phyloP scores from a whole-genome alignment of 2,797 vertebrate genomes.

The Lindbergichthys nudifrons region DNA sequence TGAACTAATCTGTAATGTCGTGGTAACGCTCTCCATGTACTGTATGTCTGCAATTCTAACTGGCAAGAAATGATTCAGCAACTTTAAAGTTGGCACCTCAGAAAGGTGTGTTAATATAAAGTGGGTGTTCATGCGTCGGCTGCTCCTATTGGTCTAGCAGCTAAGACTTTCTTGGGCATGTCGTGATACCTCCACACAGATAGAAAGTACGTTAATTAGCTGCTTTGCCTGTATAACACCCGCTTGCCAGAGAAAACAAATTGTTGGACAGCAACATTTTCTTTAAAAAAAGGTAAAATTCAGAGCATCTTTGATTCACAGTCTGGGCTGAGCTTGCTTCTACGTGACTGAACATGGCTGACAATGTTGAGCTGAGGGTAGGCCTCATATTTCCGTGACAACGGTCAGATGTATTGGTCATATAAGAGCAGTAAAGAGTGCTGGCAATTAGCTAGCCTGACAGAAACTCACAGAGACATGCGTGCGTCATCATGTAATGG shows the following conservation, averaged over 20 bases:
- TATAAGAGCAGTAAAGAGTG: too few relatives aligned
- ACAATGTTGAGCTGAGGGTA: too few relatives aligned
- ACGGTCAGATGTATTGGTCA: too few relatives aligned
- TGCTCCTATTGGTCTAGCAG: slow-evolving; percentile 27
- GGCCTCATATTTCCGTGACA: too few relatives aligned
- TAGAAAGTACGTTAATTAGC: slow-evolving; percentile 4
- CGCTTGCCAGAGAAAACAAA: background rate
- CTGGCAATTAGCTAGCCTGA: too few relatives aligned
- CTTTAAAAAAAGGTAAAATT: too few relatives aligned
- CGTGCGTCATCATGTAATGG: too few relatives aligned
- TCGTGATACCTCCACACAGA: background rate
- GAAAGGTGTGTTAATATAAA: slow-evolving; percentile 25
- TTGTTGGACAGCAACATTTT: background rate
- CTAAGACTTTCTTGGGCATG: background rate
- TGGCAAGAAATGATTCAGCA: background rate
- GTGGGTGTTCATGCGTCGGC: slow-evolving; percentile 38
- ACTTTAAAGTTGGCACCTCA: slow-evolving; percentile 27
- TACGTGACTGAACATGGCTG: too few relatives aligned
- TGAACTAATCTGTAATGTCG: slow-evolving; percentile 34
- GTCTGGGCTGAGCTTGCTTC: too few relatives aligned
- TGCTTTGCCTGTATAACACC: background rate
- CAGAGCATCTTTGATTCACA: too few relatives aligned
- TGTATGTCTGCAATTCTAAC: background rate
- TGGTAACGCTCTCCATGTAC: background rate
- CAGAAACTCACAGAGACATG: too few relatives aligned